Evolutionary conservation across 2,797 vertebrate species (phyloP).

Genomic region (Onychomys leucogaster): DNA sequence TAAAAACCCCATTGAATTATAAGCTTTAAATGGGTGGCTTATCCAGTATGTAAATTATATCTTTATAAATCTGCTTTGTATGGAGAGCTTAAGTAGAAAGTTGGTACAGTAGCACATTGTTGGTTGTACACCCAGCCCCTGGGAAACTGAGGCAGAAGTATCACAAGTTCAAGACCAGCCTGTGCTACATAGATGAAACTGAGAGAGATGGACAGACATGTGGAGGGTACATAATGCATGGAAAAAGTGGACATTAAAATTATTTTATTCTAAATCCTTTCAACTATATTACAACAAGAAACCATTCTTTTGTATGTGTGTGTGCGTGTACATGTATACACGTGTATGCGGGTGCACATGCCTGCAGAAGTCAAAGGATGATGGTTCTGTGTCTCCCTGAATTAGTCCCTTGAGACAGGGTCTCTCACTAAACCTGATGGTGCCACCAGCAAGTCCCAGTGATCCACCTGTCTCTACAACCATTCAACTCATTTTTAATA

Average conservation of each 20-base stretch:
- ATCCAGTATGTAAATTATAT: background rate
- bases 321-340: background rate
- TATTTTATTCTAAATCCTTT: background rate
- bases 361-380: background rate
- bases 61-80: background rate
- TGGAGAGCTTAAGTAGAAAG: background rate
- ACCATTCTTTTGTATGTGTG: background rate
- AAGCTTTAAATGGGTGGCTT: background rate
- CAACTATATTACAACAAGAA: conserved; percentile 50
- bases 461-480: background rate
- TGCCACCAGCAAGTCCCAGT: background rate
- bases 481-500: background rate
- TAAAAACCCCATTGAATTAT: background rate
- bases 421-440: background rate
- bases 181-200: background rate
- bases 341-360: no score
- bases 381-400: background rate
- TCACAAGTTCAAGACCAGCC: background rate
- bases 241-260: background rate
- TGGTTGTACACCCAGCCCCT: background rate
- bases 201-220: background rate
- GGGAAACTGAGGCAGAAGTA: background rate
- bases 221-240: background rate
- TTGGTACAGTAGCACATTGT: background rate
- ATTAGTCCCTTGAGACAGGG: background rate